These are phyloP conservation scores for Eupithecia pulchellata DNA, from an alignment of 2,888 invertebrate species.

Conservation along the genomic window DNA sequence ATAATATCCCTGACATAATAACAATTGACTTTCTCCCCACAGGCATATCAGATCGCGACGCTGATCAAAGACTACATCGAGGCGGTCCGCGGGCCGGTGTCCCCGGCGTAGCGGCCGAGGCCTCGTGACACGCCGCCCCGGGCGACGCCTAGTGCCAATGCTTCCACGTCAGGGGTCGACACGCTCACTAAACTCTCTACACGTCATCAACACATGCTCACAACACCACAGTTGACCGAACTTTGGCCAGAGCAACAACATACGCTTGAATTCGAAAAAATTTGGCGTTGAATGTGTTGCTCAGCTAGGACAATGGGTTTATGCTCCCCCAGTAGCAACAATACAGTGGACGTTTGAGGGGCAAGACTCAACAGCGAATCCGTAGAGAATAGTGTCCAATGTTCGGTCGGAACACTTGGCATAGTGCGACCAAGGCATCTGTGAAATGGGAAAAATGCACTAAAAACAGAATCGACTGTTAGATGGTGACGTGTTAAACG, in stretches of 20 bases:
- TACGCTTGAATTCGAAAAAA: neutral
- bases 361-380: neutral
- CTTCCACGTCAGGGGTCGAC: slow-evolving; percentile 80
- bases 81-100: slow-evolving; percentile 82
- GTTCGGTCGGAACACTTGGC: neutral
- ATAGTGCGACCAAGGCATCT: neutral
- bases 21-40: slow-evolving; percentile 33
- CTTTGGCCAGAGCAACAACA: too few relatives aligned
- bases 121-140: slow-evolving; percentile 74
- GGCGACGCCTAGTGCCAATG: slow-evolving; percentile 77
- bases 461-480: neutral
- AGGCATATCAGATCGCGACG: slow-evolving; percentile 97
- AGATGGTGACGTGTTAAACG: neutral
- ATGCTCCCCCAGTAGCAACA: neutral
- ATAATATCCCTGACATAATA: neutral
- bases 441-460: neutral
- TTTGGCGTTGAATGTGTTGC: neutral
- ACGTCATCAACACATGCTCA: neutral
- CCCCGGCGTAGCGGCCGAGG: slow-evolving; percentile 56
- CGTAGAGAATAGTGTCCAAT: neutral
- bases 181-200: slow-evolving; percentile 4
- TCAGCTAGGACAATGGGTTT: neutral
- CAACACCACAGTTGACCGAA: neutral
- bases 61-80: slow-evolving; percentile 94
- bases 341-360: neutral